A percentile compares a stretch with the other conserved stretches of the same genome.
Evolutionary conservation across 2,888 invertebrate genomes (phyloP).

Genomic region (Leptinotarsa juncta): DNA sequence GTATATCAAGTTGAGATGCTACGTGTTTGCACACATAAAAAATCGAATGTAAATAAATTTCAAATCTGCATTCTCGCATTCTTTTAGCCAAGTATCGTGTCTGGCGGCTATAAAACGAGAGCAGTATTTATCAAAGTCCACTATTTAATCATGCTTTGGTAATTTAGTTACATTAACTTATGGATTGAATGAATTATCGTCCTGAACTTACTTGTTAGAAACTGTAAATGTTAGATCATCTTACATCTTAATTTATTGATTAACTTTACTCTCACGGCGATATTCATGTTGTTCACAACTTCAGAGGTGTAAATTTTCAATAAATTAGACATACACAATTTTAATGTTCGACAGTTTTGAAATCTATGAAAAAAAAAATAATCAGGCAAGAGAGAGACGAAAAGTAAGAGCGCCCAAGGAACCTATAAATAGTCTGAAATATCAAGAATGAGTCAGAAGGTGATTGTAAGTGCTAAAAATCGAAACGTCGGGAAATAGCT

Average conservation of each 20-base stretch:
- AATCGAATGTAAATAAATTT: conserved; percentile 54
- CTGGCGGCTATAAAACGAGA: conserved; percentile 60
- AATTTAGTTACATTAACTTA: conserved; percentile 58
- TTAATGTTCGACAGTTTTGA: too few relatives aligned
- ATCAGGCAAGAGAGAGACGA: too few relatives aligned
- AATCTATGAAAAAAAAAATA: too few relatives aligned
- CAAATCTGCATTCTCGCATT: conserved; percentile 58
- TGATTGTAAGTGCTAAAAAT: too few relatives aligned
- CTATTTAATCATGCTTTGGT: conserved; percentile 62
- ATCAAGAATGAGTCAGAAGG: too few relatives aligned
- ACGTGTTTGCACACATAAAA: conserved; percentile 44
- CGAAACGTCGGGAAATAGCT: too few relatives aligned
- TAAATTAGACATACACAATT: neutral
- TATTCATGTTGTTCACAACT: neutral
- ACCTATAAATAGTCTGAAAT: too few relatives aligned
- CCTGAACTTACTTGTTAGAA: conserved; percentile 38
- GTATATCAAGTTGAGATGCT: conserved; percentile 52
- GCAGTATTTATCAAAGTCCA: conserved; percentile 62
- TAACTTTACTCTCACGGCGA: neutral
- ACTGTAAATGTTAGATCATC: conserved; percentile 38
- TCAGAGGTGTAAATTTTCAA: neutral
- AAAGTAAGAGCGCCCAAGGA: too few relatives aligned
- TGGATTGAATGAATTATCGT: conserved; percentile 44
- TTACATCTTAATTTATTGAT: conserved; percentile 32
- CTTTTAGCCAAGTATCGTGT: conserved; percentile 57